Base-by-base conservation (phyloP, 2,113 vertebrate genomes). In the Carassius auratus region DNA sequence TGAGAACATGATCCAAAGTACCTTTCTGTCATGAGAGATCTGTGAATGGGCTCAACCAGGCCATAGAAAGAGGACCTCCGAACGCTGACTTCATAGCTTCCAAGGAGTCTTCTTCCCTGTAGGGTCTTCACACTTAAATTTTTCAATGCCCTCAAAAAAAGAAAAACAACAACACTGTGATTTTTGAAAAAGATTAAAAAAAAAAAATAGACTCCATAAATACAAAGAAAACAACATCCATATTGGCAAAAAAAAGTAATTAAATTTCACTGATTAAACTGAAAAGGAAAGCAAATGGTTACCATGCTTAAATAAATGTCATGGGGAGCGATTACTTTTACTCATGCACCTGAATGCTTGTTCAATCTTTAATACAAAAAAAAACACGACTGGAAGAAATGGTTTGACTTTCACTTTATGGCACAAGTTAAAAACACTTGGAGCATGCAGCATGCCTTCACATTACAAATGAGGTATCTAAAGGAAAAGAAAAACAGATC, bases 41-140 rank as follows among this genome's bases (percentile, higher is more conserved):
- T 0, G 96, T 89, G 83, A 99, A 97, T 2, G 98, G 98, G 88
- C 90, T 99, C 90, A 96, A 93, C 97, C 98, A 99, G 62, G 91
- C 89, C 76, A 94, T 90, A 68, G 97, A 98, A 52, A 96, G 92
- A 1, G 90, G 85, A 0, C 97, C 96, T 0, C 97, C 97, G 0
- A 97, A 99, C 0, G 97, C 95, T 85, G 91, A 87, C 88, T 95
- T 92, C 92, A 97, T 92, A 6, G 94, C 94, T 86, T 95, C 94
- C 96, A 97, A 96, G 89, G 85, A 12, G 75, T 89, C 92, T 88
- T 96, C 90, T 93, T 94, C 96, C 97, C 96, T 12, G 92, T 96
- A 5, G 95, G 95, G 3, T 93, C 92, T 91, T 98, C 95, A 1
- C 96, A 94, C 86, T 99, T 97, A 83, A 99, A 95, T 64, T 96